Conservation (phyloP, 2,888 invertebrate genomes). For the Agrotis segetum region DNA sequence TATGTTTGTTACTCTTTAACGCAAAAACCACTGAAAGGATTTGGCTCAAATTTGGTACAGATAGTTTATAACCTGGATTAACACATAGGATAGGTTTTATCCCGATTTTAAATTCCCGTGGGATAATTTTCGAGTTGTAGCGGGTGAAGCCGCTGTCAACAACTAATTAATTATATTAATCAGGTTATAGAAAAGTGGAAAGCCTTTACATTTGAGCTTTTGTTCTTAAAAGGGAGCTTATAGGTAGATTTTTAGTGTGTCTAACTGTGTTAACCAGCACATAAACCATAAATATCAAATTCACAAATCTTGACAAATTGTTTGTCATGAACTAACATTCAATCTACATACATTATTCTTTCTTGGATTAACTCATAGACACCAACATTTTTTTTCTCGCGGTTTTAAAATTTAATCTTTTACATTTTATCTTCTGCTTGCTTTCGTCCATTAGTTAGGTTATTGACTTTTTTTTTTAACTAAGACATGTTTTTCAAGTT, state of each 20-base stretch:
- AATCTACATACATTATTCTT: not conserved
- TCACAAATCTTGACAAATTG: slow-evolving; percentile 9
- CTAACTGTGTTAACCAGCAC: not conserved
- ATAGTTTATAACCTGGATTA: no score
- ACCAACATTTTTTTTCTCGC: not conserved
- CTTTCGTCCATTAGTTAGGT: slow-evolving; percentile 29
- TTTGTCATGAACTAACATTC: not conserved
- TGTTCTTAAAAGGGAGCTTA: no score
- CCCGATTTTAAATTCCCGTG: no score
- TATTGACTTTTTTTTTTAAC: slow-evolving; percentile 42
- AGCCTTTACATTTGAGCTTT: no score
- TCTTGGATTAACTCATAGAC: not conserved
- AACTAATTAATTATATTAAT: no score
- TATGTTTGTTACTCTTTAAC: no score
- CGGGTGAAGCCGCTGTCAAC: no score
- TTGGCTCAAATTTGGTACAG: no score
- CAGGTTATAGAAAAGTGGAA: no score
- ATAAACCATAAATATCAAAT: not conserved
- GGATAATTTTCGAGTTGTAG: no score
- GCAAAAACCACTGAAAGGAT: no score
- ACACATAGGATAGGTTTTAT: no score
- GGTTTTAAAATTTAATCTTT: not conserved
- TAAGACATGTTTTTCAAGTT: slow-evolving; percentile 33
- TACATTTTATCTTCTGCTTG: not conserved
- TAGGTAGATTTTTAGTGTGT: not conserved